Evolutionary conservation across 2,888 invertebrate genomes (phyloP).

Genomic region (Pseudeuparius sepicola): DNA sequence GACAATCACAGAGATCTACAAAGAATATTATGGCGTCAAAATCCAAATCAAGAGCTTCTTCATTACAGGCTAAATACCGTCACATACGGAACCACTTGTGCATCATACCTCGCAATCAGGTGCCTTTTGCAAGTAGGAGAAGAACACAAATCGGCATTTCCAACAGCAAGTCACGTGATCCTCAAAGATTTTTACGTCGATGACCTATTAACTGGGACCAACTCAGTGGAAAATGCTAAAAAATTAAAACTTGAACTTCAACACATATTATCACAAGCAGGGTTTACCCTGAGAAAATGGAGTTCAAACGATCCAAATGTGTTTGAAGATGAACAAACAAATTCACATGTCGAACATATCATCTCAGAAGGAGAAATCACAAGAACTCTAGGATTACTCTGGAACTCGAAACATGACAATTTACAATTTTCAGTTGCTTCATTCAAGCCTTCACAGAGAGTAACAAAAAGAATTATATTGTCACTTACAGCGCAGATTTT

Average conservation of each 20-base stretch:
- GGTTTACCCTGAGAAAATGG: slow-evolving; percentile 11
- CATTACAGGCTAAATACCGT: slow-evolving; percentile 17
- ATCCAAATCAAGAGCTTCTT: slow-evolving; percentile 8
- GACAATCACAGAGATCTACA: slow-evolving; percentile 16
- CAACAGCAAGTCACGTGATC: slow-evolving; percentile 11
- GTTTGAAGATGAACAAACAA: no score
- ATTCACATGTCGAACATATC: no score
- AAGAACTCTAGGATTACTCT: slow-evolving; percentile 16
- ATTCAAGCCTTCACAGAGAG: neutral
- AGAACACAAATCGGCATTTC: slow-evolving; percentile 5
- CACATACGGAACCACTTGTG: slow-evolving; percentile 20
- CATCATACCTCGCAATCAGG: slow-evolving; percentile 18
- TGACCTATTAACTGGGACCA: slow-evolving; percentile 9
- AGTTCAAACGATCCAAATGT: slow-evolving; percentile 9
- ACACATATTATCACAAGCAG: no score
- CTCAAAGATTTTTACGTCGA: slow-evolving; percentile 17
- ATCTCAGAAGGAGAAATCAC: no score
- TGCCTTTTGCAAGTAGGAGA: slow-evolving; percentile 14
- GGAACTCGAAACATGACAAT: slow-evolving; percentile 12
- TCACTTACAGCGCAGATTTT: slow-evolving; percentile 17
- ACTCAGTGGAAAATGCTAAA: slow-evolving; percentile 4
- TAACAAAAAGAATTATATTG: slow-evolving; percentile 14
- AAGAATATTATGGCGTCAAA: slow-evolving; percentile 19
- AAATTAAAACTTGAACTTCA: slow-evolving; percentile 7
- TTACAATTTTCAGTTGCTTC: slow-evolving; percentile 10